Evolutionary conservation across 2,888 invertebrate species (phyloP), one percentile per base, ranked within the genome.

Genomic region (Erynnis tages): DNA sequence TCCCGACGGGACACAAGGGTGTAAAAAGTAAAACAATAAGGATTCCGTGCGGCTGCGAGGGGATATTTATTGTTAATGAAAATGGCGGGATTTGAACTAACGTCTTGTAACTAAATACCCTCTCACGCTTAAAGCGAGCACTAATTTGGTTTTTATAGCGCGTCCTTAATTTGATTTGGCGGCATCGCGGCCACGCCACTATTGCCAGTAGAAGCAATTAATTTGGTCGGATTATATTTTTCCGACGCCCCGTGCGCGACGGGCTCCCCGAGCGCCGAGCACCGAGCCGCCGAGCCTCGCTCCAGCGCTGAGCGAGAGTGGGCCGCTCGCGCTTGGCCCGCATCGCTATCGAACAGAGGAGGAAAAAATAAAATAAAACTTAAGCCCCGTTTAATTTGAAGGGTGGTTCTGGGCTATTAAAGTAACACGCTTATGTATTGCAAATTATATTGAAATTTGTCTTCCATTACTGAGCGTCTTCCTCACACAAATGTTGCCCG

Each of bases 21-120:
- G 89, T 88, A 88, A 89, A 89, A 88, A 89, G 88, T 88, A 86
- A 87, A 87, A 89, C 88, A 88, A 89, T 88, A 86, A 86, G 87
- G 85, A 89, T 84, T 85, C 85, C 71, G 79, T 79, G 82, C 82
- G 81, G 82, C 82, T 82, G 84, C 83, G 71, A 73, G 79, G 77
- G 84, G 85, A 90, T 90, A 90, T 90, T 90, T 90, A 90, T 90
- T 90, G 90, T 90, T 89, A 90, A 90, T 90, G 90, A 88, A 90
- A 90, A 88, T 82, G 82, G 86, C 81, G 75, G 89, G 89, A 89
- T 89, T 90, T 90, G 79, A 90, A 88, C 88, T 85, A 89, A 89
- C 89, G 89, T 90, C 90, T 90, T 90, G 89, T 87, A 87, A 87
- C 90, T 89, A 87, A 88, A 88, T 87, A 81, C 90, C 85, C 87